Percentiles rank a stretch among this genome's conserved stretches.
These are phyloP conservation scores for Octopus sinensis DNA, from an alignment of 1,140 invertebrate species.

Conservation along the genomic window DNA sequence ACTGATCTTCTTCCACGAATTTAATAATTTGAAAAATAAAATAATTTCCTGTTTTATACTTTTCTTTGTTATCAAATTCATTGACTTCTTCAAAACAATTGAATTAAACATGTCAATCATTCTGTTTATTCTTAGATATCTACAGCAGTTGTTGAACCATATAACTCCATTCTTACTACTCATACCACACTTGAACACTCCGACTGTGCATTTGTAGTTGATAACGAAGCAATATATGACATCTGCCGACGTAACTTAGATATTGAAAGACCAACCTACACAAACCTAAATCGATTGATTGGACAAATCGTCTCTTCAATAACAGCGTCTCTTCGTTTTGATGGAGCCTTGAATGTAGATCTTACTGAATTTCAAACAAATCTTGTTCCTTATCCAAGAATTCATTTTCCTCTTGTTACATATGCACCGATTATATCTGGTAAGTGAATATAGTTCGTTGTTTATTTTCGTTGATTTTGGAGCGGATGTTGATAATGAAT, in stretches of 20 bases:
- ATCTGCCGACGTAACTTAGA: slow-evolving; percentile 10
- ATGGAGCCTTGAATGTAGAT: slow-evolving; percentile 9
- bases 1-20: too few relatives aligned
- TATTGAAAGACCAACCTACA: slow-evolving; percentile 5
- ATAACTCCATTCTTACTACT: slow-evolving; percentile 54
- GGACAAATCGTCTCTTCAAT: slow-evolving; percentile 13
- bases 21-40: too few relatives aligned
- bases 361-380: slow-evolving; percentile 10
- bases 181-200: slow-evolving; percentile 38
- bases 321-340: slow-evolving; percentile 9
- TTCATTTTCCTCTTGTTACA: slow-evolving; percentile 10
- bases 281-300: slow-evolving; percentile 8
- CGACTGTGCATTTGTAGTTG: neutral
- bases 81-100: too few relatives aligned
- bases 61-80: too few relatives aligned
- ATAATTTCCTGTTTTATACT: too few relatives aligned
- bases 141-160: slow-evolving; percentile 57
- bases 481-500: too few relatives aligned
- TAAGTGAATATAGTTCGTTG: neutral
- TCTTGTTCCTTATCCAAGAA: slow-evolving; percentile 13
- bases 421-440: slow-evolving; percentile 9
- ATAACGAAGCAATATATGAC: slow-evolving; percentile 12
- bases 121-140: slow-evolving; percentile 22
- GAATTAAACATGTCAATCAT: neutral
- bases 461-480: too few relatives aligned